These are phyloP conservation scores for Heterotis niloticus DNA, from an alignment of 2,113 vertebrate species.

Conservation along the genomic window DNA sequence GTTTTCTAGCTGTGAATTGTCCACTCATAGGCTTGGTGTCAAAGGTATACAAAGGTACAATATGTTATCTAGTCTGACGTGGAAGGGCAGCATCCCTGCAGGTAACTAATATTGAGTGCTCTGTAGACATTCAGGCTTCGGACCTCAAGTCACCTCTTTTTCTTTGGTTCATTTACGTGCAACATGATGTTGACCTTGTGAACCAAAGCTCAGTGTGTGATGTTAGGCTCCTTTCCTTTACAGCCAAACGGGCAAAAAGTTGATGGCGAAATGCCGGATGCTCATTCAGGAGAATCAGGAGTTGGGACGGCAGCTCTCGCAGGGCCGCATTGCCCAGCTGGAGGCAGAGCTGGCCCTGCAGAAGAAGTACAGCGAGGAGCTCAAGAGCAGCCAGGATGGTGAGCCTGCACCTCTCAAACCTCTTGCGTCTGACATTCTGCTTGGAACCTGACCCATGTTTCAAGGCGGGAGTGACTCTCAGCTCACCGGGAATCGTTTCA, in stretches of 20 bases:
- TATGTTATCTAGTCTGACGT: conserved; percentile 15
- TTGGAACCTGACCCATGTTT: not conserved
- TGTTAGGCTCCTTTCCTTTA: conserved; percentile 96
- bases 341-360: conserved; percentile 98
- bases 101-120: conserved; percentile 6
- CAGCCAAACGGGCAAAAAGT: conserved; percentile 99
- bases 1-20: not conserved
- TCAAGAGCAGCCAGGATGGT: conserved; percentile 99
- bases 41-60: conserved; percentile 26
- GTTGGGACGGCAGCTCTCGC: conserved; percentile 95
- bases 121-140: not conserved
- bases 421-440: not conserved
- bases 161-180: conserved; percentile 26
- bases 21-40: conserved; percentile 27
- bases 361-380: conserved; percentile 99
- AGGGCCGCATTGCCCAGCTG: conserved; percentile 97
- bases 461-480: not conserved
- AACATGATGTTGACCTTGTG: conserved; percentile 43
- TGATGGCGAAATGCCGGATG: conserved; percentile 99
- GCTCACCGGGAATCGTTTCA: not conserved
- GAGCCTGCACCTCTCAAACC: conserved; percentile 50
- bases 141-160: not conserved
- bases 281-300: conserved; percentile 99
- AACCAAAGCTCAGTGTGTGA: conserved; percentile 76
- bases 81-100: not conserved